Evolutionary conservation across 2,888 invertebrate genomes (phyloP), one percentile per base, ranked within the genome.

Genomic region (Epiblema foenella): DNA sequence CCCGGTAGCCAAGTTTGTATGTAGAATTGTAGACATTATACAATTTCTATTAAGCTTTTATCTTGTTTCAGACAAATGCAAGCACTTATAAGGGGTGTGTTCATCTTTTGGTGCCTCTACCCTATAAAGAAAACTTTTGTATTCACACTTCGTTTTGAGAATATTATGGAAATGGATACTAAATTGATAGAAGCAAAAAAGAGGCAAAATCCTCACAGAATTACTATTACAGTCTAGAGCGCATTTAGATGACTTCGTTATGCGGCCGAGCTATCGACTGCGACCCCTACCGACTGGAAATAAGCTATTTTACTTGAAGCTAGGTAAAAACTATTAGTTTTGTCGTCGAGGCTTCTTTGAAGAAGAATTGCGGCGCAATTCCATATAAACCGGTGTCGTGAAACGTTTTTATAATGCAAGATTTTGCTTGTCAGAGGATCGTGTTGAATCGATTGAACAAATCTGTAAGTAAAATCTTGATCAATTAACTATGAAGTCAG

Each of bases 231-330:
- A 51, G 74, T 29, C 72, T 60, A 69, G 71, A 67, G 56, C 71
- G 74, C 71, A 75, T 75, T 75, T 74, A 75, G 73, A 75, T 71
- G 74, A 74, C 73, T 75, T 75, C 75, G 69, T 75, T 75, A 75
- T 59, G 52, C 42, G 57, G 51, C 46, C 52, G 64, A 39, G 29
- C 33, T 56, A 62, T 51, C 58, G 67, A 67, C 57, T 56, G 66
- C 60, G 60, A 52, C 52, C 68, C 51, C 42, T 29, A 20, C 29
- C 18, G 68, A 60, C 59, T 68, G 12, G 68, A 68, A 68, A 68
- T 68, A 68, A 68, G 60, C 68, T 52, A 52, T 68, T 68, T 62
- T 54, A 20, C 52, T 62, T n/a, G 24, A 20, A 64, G 64, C 39
- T 64, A 54, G 39, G 64, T 68, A 51, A 52, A 42, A 68, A 68